phyloP scores from a whole-genome alignment of 2,797 vertebrate genomes.

The Neostethus bicornis region DNA sequence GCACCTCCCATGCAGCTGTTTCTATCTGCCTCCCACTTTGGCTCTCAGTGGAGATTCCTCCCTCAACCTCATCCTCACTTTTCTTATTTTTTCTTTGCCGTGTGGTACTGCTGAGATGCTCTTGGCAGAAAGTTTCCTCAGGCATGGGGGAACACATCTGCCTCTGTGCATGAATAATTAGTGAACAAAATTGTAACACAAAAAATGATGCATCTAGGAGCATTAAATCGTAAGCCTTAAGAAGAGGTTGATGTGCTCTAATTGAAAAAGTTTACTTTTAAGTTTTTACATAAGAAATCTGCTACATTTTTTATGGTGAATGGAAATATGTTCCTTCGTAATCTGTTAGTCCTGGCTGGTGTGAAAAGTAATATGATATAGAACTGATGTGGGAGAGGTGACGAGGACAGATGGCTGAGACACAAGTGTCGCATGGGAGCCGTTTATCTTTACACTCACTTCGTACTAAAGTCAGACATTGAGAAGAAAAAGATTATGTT shows the following conservation, averaged over 20 bases:
- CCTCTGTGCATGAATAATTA: constrained; percentile 1
- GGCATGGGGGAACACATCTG: constrained; percentile 31
- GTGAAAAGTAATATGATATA: neutral
- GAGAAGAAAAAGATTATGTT: neutral
- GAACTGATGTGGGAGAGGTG: too few species aligned
- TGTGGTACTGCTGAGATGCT: constrained; percentile 27
- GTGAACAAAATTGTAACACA: neutral
- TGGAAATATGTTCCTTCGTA: neutral
- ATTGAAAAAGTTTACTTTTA: too few species aligned
- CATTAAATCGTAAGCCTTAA: constrained; percentile 19
- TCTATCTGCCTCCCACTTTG: constrained; percentile 51
- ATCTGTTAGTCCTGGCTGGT: neutral
- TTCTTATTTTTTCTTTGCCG: constrained; percentile 21
- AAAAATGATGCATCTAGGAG: constrained; percentile 8
- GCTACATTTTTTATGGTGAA: too few species aligned
- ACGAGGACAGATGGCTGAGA: neutral
- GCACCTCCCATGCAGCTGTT: constrained; percentile 30
- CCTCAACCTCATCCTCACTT: constrained; percentile 21
- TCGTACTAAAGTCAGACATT: neutral
- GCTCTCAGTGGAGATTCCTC: constrained; percentile 30
- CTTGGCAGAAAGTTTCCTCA: constrained; percentile 29
- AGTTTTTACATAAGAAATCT: too few species aligned
- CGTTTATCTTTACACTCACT: neutral
- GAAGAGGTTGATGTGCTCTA: too few species aligned
- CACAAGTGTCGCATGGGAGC: too few species aligned